A percentile compares a stretch with the other conserved stretches of the same genome.
Conservation (phyloP, 2,888 invertebrate species). For the Boloria selene region DNA sequence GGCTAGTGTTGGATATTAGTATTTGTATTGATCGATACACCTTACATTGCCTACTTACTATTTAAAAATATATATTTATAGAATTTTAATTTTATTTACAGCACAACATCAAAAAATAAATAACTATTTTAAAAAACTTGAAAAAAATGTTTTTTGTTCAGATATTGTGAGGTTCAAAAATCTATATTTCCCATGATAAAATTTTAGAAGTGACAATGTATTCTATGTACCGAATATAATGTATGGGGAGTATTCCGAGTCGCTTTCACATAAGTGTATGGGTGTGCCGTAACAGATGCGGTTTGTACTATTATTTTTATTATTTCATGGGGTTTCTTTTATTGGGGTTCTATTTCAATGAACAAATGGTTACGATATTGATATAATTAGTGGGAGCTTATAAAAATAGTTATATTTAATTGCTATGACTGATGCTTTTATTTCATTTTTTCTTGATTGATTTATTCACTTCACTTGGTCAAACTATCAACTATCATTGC, state of each 20-base stretch:
- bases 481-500: too few species aligned
- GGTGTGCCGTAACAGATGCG: slow-evolving; percentile 72
- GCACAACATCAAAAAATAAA: too few species aligned
- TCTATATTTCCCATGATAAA: slow-evolving; percentile 15
- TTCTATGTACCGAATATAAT: slow-evolving; percentile 15
- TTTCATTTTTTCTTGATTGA: too few species aligned
- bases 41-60: too few species aligned
- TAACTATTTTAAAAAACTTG: too few species aligned
- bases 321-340: slow-evolving; percentile 19
- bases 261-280: slow-evolving; percentile 52
- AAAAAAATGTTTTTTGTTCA: neutral
- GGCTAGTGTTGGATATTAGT: too few species aligned
- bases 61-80: too few species aligned
- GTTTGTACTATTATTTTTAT: slow-evolving; percentile 36
- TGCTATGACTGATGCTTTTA: too few species aligned
- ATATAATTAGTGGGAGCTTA: slow-evolving; percentile 4
- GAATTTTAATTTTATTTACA: too few species aligned
- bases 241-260: slow-evolving; percentile 25
- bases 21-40: too few species aligned
- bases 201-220: slow-evolving; percentile 10
- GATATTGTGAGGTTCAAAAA: neutral
- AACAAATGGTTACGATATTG: slow-evolving; percentile 6
- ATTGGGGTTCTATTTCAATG: slow-evolving; percentile 19
- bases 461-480: too few species aligned
- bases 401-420: neutral